Evolutionary conservation across 2,113 vertebrate genomes (phyloP).

Genomic region (Myodes glareolus): DNA sequence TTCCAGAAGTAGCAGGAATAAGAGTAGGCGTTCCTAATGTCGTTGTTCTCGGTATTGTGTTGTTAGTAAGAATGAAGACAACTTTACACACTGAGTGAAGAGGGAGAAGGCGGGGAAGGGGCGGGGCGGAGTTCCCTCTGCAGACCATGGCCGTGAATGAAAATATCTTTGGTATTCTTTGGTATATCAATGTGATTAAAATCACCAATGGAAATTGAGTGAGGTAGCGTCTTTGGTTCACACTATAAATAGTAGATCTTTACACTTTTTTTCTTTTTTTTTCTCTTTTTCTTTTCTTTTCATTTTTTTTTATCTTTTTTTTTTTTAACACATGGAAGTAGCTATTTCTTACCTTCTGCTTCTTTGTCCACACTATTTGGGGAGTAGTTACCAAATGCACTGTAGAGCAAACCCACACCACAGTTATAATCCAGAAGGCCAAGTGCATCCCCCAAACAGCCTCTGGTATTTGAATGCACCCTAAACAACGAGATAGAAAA

Average conservation of each 20-base stretch:
- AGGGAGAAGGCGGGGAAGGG: conserved; percentile 68
- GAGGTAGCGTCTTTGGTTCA: conserved; percentile 99
- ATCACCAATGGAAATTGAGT: conserved; percentile 99
- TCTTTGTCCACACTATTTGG: conserved; percentile 88
- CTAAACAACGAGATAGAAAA: conserved; percentile 87
- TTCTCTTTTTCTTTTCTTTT: conserved; percentile 58
- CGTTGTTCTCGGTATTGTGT: conserved; percentile 79
- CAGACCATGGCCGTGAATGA: conserved; percentile 95
- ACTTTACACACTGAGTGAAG: conserved; percentile 86
- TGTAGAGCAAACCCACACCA: conserved; percentile 94
- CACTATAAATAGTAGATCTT: conserved; percentile 98
- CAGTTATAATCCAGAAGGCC: conserved; percentile 91
- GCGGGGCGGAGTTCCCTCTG: conserved; percentile 90
- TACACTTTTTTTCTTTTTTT: conserved; percentile 87
- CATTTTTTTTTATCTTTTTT: conserved; percentile 61
- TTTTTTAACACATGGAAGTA: conserved; percentile 88
- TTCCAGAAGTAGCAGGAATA: conserved; percentile 85
- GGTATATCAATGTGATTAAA: conserved; percentile 99
- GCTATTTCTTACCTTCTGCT: conserved; percentile 91
- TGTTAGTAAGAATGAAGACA: conserved; percentile 87
- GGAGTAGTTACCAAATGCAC: conserved; percentile 91
- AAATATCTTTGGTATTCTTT: conserved; percentile 99
- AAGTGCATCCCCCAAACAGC: conserved; percentile 85
- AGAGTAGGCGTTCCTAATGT: conserved; percentile 81
- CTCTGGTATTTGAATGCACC: conserved; percentile 87